Conservation (phyloP, 2,113 vertebrate genomes). For the Pseudorasbora parva region DNA sequence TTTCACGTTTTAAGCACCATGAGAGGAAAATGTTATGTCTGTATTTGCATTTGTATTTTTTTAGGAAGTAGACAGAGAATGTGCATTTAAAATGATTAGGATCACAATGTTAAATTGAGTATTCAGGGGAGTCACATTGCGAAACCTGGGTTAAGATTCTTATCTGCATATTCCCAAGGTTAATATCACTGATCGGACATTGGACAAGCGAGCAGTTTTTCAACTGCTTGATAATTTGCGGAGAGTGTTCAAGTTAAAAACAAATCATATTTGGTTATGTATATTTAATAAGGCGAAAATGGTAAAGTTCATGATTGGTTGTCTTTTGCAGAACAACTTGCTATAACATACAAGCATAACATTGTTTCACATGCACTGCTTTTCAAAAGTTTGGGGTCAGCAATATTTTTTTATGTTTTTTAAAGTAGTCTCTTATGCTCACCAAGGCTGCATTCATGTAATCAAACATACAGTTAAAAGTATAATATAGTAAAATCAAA, state of each 20-base stretch:
- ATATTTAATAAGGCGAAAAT: not conserved
- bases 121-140: not conserved
- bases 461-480: no score
- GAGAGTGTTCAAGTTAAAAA: not conserved
- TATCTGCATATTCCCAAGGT: not conserved
- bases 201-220: not conserved
- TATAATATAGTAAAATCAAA: no score
- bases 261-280: not conserved
- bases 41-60: not conserved
- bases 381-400: no score
- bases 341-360: not conserved
- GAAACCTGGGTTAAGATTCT: not conserved
- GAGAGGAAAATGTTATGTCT: not conserved
- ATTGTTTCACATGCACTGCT: no score
- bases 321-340: not conserved
- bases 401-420: not conserved
- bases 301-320: not conserved
- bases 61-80: not conserved
- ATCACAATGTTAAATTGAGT: not conserved
- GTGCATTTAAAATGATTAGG: not conserved
- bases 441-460: not conserved
- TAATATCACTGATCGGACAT: not conserved
- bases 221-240: conserved; percentile 3
- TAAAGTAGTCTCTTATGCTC: not conserved
- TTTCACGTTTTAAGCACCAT: not conserved